Evolutionary conservation across 1,140 invertebrate genomes (phyloP), one percentile per base, ranked within the genome.

Genomic region (Lamellibrachia luymesi): DNA sequence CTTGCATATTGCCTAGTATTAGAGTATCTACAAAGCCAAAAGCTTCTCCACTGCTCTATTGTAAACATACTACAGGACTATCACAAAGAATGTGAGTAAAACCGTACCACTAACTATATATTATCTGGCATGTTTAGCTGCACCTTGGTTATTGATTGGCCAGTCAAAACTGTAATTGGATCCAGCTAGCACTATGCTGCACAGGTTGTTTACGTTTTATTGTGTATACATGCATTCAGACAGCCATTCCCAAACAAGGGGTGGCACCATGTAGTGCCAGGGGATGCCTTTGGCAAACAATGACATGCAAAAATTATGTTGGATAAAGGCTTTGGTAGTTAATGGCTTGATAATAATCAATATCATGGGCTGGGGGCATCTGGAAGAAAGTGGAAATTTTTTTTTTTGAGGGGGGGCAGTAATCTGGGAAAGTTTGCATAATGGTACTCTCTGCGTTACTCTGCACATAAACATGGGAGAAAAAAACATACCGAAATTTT

Each of bases 151-250:
- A 56, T 56, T 56, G 52, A 56, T 56, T 56, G 52, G 52, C 52
- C 52, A 93, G 22, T 17, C 92, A 94, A 64, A 90, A 51, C 80
- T n/a, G 50, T 50, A 94, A 27, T 56, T 51, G 80, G 51, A 64
- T 64, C 90, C 90, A 1, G 64, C 27, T 51, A 22, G 4, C 38
- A 50, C 93, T 38, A 8, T 4, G 95, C 95, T 89, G 94, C 95
- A 91, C 38, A 27, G 52, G 22, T 6, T 56, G 52, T 56, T 38
- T 56, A 56, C 52, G 6, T 56, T 56, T 6, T 56, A 8, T 56
- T 56, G 52, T 56, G 52, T 56, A 17, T 56, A 17, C 52, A 56
- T 56, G 52, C 17, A 56, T 56, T 56, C 17, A 17, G 6, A 56
- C 52, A 56, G 52, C 52, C 17, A 17, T 56, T 56, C 17, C 52